Percentiles rank a stretch among this genome's conserved stretches.
Evolutionary conservation across 2,113 vertebrate species (phyloP).

Genomic region (Clarias magur): DNA sequence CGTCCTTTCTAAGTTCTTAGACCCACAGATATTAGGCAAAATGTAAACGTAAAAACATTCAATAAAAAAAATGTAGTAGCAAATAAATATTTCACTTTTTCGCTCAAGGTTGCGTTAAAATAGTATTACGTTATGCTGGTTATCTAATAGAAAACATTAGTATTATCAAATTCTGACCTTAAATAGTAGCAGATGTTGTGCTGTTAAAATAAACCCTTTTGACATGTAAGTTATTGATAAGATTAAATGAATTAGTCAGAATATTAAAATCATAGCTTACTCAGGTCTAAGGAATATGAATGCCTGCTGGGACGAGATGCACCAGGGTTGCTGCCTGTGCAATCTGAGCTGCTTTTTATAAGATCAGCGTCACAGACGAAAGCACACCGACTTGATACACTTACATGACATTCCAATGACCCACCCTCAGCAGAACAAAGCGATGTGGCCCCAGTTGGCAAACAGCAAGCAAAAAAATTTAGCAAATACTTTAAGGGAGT

Average conservation of each 20-base stretch:
- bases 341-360: background rate
- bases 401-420: constrained; percentile 15
- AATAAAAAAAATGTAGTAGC: background rate
- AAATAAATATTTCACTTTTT: background rate
- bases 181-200: background rate
- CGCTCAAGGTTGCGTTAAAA: background rate
- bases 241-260: background rate
- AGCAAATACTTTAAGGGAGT: constrained; percentile 16
- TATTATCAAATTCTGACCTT: background rate
- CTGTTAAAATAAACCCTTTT: background rate
- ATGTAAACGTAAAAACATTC: background rate
- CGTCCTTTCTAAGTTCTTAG: background rate
- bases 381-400: background rate
- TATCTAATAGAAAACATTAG: background rate
- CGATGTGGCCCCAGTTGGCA: background rate
- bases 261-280: background rate
- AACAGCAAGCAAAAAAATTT: background rate
- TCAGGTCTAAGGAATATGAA: background rate
- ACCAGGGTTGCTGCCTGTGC: background rate
- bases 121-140: background rate
- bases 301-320: background rate
- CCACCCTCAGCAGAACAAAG: constrained; percentile 10
- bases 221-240: background rate
- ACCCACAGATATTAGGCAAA: background rate
- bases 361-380: background rate